Conservation (phyloP, 1,140 invertebrate species). For the Heliconius nattereri region DNA sequence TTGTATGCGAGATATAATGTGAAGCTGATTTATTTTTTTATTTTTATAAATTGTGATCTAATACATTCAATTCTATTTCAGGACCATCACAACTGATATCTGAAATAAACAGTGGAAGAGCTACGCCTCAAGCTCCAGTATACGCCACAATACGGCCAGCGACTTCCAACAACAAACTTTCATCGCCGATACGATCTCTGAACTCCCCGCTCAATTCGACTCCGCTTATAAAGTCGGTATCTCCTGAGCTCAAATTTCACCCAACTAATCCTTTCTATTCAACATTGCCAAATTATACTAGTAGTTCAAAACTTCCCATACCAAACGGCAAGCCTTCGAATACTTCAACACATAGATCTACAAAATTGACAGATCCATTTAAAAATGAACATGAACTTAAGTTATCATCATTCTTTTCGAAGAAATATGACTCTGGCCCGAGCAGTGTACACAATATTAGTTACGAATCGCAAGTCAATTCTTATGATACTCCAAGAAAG, state of each 20-base stretch:
- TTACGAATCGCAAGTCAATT: constrained; percentile 45
- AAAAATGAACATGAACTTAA: constrained; percentile 40
- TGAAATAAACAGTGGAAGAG: constrained; percentile 62
- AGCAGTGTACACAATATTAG: constrained; percentile 50
- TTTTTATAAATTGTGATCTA: not conserved
- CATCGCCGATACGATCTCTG: constrained; percentile 57
- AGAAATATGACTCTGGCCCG: constrained; percentile 52
- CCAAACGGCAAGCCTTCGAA: constrained; percentile 64
- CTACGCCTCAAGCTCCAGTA: constrained; percentile 71
- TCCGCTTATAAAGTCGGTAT: constrained; percentile 59
- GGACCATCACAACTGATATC: constrained; percentile 75
- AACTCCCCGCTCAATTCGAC: constrained; percentile 63
- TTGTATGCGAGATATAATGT: too few species aligned
- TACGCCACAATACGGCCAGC: constrained; percentile 68
- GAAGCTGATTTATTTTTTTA: too few species aligned
- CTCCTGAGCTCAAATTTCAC: constrained; percentile 63
- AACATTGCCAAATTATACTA: constrained; percentile 70
- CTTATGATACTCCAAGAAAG: constrained; percentile 44
- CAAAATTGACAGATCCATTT: constrained; percentile 45
- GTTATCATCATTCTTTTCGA: constrained; percentile 57
- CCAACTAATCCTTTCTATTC: constrained; percentile 77
- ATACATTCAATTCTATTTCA: constrained; percentile 57
- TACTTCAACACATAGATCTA: constrained; percentile 33
- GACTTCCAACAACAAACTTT: constrained; percentile 52
- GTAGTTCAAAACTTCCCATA: constrained; percentile 72